Base-by-base conservation (phyloP, 2,888 invertebrate species). In the Andricus curvator region DNA sequence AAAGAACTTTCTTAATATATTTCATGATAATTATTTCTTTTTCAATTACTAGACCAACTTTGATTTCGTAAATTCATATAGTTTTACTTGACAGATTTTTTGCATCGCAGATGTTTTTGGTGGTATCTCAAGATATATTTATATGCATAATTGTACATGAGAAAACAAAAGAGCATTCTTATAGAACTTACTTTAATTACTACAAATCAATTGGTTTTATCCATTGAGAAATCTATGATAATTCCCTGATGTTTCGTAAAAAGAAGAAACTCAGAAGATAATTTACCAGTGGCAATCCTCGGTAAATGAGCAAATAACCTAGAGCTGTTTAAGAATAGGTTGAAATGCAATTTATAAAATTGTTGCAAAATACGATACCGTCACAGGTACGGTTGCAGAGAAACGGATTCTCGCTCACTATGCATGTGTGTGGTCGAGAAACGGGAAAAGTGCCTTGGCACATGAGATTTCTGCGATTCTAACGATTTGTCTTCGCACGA, bases 381-480 rank as follows among this genome's bases (percentile, higher is more conserved):
- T 62, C 62, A 29, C 70, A 70, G 51, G 70, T 70, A 51, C 70
- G 29, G 70, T 70, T 25, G 25, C 62, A 62, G 56, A n/a, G 56
- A 8, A 60, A 62, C 6, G 17, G 15, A 70, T 70, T 44, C 25
- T 70, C 44, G 29, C 70, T 29, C 33, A 29, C 51, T 8, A 25
- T 20, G 17, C 17, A 4, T 48, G 33, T 70, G 70, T 51, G 51
- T 20, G 48, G 11, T 4, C 29, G 20, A 70, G 20, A 29, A 70
- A 20, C 25, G 70, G 17, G 29, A 70, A 70, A 70, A 70, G 6
- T 15, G 25, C 13, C 25, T 25, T 62, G 17, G 62, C 62, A 62
- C 25, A 25, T 62, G 17, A 70, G 51, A 29, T 70, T 70, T 29
- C 29, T 70, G 29, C 51, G 29, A n/a, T 44, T 25, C 48, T 29